Evolutionary conservation across 2,797 vertebrate genomes (phyloP), one percentile per base, ranked within the genome.

Genomic region (Cygnus olor): DNA sequence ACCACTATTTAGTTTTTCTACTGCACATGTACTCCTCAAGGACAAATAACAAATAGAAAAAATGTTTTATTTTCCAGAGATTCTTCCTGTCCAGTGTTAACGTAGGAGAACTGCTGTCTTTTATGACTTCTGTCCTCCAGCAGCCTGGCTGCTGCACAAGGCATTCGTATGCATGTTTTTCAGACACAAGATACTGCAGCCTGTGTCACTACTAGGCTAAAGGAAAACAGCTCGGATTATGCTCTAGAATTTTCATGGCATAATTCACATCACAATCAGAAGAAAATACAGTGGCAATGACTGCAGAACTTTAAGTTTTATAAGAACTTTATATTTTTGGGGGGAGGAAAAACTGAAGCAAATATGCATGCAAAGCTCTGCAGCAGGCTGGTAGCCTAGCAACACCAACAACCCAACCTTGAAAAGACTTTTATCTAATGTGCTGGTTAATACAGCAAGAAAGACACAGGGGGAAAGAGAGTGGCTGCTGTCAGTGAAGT

Each of bases 361-460:
- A 60, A 85, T 68, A 80, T 34, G 18, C 20, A 80, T 64, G 22
- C 17, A 74, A 85, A 89, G 25, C 66, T 61, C 85, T 85, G 14
- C 58, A 88, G 68, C 61, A 18, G 54, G 49, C 49, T 88, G 25
- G 96, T 94, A 92, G 28, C 95, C 54, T 88, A 91, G 94, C 93
- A 94, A 96, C 94, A 78, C 60, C 11, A 4, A 73, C 82, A 93
- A 42, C 40, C 49, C 72, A 70, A 56, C 40, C 58, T 68, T 66
- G 53, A 73, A 83, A 81, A 85, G 71, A 49, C 42, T 91, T 82
- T 61, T 56, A 71, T 61, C 76, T 58, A 53, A 32, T 2, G 0
- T 5, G 2, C 64, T 91, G 87, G 54, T 64, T 85, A 68, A 66
- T 64, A 71, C 44, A 88, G 44, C 8, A 53, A 83, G 69, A 40